Percentiles rank a stretch among this genome's conserved stretches.
Conservation (phyloP, 2,113 vertebrate genomes). For the Istiophorus platypterus region DNA sequence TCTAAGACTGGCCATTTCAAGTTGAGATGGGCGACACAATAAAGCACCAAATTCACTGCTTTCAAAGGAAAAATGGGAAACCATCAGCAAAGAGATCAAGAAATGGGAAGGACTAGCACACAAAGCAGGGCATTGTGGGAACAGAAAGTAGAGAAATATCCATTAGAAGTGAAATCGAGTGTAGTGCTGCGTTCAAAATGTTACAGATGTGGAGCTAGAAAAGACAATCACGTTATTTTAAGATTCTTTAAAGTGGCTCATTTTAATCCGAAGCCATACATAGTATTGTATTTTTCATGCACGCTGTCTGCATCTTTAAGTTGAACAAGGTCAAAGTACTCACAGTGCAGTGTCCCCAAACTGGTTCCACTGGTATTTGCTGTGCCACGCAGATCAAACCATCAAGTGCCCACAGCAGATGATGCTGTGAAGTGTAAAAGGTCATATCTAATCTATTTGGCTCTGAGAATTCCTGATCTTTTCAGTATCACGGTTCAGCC, state of each 20-base stretch:
- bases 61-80: slow-evolving; percentile 55
- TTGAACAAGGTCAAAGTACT: background rate
- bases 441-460: slow-evolving; percentile 30
- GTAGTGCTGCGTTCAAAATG: slow-evolving; percentile 6
- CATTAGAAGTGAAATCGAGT: background rate
- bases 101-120: slow-evolving; percentile 28
- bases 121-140: slow-evolving; percentile 47
- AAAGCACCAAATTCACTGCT: slow-evolving; percentile 32
- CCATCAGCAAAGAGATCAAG: slow-evolving; percentile 39
- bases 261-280: slow-evolving; percentile 6
- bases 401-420: slow-evolving; percentile 5
- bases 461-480: slow-evolving; percentile 20
- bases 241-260: background rate
- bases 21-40: slow-evolving; percentile 54
- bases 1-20: slow-evolving; percentile 48
- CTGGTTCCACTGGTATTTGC: slow-evolving; percentile 1
- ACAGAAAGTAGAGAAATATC: slow-evolving; percentile 33
- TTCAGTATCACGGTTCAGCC: background rate
- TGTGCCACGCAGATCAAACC: slow-evolving; percentile 8
- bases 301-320: background rate
- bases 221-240: slow-evolving; percentile 21
- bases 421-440: slow-evolving; percentile 3
- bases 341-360: background rate
- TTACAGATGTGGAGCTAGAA: slow-evolving; percentile 12
- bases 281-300: background rate